phyloP scores from a whole-genome alignment of 2,888 invertebrate genomes.

The Clepsis dumicolana region DNA sequence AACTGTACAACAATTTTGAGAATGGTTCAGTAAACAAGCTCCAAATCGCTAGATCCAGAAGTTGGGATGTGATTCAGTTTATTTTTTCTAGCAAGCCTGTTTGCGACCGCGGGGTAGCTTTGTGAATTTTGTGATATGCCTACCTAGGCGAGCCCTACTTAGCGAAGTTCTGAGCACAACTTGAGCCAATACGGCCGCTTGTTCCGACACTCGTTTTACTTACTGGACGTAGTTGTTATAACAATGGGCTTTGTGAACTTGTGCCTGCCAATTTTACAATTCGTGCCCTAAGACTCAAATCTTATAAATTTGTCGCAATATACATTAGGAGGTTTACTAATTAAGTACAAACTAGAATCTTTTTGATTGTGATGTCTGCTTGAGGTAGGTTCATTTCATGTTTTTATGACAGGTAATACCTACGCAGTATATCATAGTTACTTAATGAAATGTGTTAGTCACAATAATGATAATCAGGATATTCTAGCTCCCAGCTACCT shows the following conservation, averaged over 20 bases:
- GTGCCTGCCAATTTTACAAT: conserved; percentile 10
- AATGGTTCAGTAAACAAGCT: conserved; percentile 21
- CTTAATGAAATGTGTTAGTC: too few species aligned
- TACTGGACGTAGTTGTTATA: conserved; percentile 23
- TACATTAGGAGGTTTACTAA: background rate
- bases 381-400: too few species aligned
- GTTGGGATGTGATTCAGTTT: conserved; percentile 53
- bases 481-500: too few species aligned
- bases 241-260: conserved; percentile 39
- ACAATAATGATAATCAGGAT: too few species aligned
- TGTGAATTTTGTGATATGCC: conserved; percentile 19
- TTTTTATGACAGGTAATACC: too few species aligned
- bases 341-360: too few species aligned
- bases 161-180: conserved; percentile 31
- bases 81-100: conserved; percentile 49
- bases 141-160: conserved; percentile 36
- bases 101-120: conserved; percentile 13
- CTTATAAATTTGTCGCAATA: background rate
- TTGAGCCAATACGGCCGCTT: conserved; percentile 33
- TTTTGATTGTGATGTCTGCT: too few species aligned
- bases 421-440: too few species aligned
- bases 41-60: conserved; percentile 49
- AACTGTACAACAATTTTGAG: background rate
- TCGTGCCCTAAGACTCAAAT: conserved; percentile 4
- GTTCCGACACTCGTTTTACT: conserved; percentile 27